These are phyloP conservation scores for Hipparchia sbordonii DNA, from an alignment of 2,888 invertebrate genomes.

Conservation along the genomic window DNA sequence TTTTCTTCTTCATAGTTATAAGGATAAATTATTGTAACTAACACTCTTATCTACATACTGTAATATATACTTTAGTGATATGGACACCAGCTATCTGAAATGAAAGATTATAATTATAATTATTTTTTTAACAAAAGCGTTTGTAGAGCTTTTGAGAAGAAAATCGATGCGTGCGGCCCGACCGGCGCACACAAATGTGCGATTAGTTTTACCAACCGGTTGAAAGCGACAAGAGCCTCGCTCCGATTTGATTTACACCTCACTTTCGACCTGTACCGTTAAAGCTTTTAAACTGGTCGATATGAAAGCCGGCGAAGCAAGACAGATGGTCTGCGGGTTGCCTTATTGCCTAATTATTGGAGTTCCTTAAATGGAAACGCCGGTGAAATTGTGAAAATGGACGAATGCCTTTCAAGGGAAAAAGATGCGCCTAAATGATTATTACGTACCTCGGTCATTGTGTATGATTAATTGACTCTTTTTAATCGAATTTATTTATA, in stretches of 20 bases:
- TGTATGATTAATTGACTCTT: neutral
- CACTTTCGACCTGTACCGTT: slow-evolving; percentile 77
- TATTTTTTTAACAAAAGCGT: too few species aligned
- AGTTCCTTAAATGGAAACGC: slow-evolving; percentile 27
- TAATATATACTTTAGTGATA: too few species aligned
- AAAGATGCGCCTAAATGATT: neutral
- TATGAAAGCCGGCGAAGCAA: slow-evolving; percentile 70
- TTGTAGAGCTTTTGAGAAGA: neutral
- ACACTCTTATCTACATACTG: too few species aligned
- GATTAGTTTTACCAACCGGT: slow-evolving; percentile 48
- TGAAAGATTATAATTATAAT: too few species aligned
- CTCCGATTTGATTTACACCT: slow-evolving; percentile 67
- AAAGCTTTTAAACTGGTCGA: slow-evolving; percentile 65
- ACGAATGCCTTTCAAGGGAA: slow-evolving; percentile 13
- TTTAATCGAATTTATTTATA: too few species aligned
- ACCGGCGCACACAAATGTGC: neutral
- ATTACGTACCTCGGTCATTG: neutral
- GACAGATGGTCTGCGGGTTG: slow-evolving; percentile 56
- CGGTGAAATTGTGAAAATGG: slow-evolving; percentile 13
- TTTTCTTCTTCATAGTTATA: too few species aligned
- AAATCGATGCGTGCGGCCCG: neutral
- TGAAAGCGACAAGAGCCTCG: slow-evolving; percentile 58
- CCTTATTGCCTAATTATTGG: slow-evolving; percentile 42
- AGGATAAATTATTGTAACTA: too few species aligned
- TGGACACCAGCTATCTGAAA: too few species aligned